Percentiles rank a stretch among this genome's conserved stretches.
phyloP scores from a whole-genome alignment of 2,797 vertebrate species.

The Sternarchorhynchus goeldii region DNA sequence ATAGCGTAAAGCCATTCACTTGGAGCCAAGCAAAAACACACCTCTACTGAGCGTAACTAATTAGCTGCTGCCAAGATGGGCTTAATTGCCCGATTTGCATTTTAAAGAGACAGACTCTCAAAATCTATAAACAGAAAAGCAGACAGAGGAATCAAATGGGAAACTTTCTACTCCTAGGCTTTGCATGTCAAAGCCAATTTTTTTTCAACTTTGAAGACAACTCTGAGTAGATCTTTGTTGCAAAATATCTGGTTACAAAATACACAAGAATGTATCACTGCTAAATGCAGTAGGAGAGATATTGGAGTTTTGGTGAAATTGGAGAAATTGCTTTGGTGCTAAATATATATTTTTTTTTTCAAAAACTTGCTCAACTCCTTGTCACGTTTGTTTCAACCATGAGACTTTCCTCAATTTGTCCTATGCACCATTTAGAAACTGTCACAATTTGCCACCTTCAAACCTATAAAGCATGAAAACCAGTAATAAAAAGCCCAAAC shows the following conservation, averaged over 20 bases:
- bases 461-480: neutral
- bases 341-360: neutral
- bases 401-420: neutral
- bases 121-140: constrained; percentile 9
- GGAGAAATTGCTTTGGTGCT: no score
- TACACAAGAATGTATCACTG: no score
- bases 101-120: constrained; percentile 6
- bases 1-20: constrained; percentile 24
- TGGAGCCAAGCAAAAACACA: constrained; percentile 15
- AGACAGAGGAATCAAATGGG: no score
- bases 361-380: neutral
- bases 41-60: constrained; percentile 39
- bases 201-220: no score
- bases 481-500: neutral
- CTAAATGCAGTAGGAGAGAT: no score
- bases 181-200: no score
- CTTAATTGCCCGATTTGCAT: constrained; percentile 40
- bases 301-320: no score
- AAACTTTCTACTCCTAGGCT: no score
- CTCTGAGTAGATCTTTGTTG: no score
- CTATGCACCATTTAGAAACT: neutral
- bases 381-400: neutral
- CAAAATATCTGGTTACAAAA: no score
- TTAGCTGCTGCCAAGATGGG: constrained; percentile 21
- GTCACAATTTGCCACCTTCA: neutral